These are phyloP conservation scores for Brachionus koreanus DNA, from an alignment of 1,140 invertebrate genomes.

Conservation along the genomic window DNA sequence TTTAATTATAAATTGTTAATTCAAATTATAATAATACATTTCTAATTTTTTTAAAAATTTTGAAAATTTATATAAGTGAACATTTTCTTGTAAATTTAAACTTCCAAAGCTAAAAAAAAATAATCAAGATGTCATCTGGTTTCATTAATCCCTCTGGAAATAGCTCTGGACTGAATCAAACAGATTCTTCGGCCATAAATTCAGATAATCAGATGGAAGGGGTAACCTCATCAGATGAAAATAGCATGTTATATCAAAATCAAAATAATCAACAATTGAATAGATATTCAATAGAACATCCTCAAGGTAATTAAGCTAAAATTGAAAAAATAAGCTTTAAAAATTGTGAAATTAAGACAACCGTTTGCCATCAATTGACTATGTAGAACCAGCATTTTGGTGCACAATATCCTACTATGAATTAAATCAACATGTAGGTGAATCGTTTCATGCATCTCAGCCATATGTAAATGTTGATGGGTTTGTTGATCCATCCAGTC, in stretches of 20 bases:
- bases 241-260: not conserved
- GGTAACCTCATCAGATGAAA: not conserved
- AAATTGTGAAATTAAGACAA: not conserved
- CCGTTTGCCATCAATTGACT: constrained; percentile 38
- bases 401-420: constrained; percentile 99
- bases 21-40: constrained; percentile 7
- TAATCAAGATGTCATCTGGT: constrained; percentile 28
- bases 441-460: constrained; percentile 44
- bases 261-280: not conserved
- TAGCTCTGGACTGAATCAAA: not conserved
- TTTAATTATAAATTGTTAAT: not conserved
- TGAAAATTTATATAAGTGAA: not conserved
- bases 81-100: not conserved
- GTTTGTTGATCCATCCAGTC: constrained; percentile 70
- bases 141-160: not conserved
- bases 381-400: constrained; percentile 64
- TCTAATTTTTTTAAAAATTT: no score
- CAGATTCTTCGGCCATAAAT: not conserved
- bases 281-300: constrained; percentile 42
- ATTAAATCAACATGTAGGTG: constrained; percentile 75
- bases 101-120: not conserved
- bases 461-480: constrained; percentile 30
- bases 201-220: constrained; percentile 29
- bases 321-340: not conserved
- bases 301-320: constrained; percentile 25